Evolutionary conservation across 2,113 vertebrate genomes (phyloP).

Genomic region (Oriolus oriolus): DNA sequence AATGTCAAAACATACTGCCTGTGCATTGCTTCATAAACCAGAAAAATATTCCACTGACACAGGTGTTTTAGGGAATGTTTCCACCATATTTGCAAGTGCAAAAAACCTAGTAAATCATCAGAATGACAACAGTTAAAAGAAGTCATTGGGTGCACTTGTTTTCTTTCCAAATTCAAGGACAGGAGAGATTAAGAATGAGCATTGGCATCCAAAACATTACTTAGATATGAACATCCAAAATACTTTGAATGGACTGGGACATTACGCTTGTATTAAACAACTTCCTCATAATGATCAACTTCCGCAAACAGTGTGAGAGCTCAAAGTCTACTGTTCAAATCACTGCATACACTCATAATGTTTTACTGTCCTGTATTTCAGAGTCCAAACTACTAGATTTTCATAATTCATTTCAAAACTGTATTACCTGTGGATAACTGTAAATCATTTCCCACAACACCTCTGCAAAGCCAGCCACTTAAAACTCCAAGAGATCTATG

Average conservation of each 20-base stretch:
- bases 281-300: neutral
- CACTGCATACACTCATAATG: neutral
- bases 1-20: neutral
- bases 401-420: neutral
- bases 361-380: neutral
- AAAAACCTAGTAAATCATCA: neutral
- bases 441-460: neutral
- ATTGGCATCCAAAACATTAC: neutral
- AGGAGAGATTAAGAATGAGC: neutral
- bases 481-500: neutral
- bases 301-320: neutral
- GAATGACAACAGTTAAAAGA: neutral
- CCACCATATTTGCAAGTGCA: neutral
- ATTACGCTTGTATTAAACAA: neutral
- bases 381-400: neutral
- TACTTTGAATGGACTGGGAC: neutral
- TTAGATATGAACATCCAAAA: neutral
- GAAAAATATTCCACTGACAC: neutral
- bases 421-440: neutral
- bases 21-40: neutral
- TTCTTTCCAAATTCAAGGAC: neutral
- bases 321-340: neutral
- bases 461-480: neutral
- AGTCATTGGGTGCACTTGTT: neutral
- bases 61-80: neutral